Evolutionary conservation across 2,888 invertebrate genomes (phyloP).

Genomic region (Oegoconia quadripuncta): DNA sequence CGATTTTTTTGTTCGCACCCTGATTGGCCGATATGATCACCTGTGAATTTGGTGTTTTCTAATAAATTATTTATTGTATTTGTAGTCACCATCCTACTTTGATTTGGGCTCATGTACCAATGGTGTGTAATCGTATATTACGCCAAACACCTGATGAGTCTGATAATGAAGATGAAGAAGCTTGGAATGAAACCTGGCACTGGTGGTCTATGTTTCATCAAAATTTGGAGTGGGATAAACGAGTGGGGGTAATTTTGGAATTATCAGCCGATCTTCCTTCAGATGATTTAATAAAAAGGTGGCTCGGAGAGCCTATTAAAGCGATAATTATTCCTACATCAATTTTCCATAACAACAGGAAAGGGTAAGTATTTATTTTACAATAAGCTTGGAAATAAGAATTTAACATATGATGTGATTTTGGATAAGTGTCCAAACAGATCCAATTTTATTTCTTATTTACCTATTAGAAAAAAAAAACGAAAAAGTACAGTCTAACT

Average conservation of each 20-base stretch:
- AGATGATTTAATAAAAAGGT: conserved; percentile 84
- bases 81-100: conserved; percentile 66
- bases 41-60: neutral
- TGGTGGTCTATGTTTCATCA: conserved; percentile 90
- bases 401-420: no score
- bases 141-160: conserved; percentile 43
- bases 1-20: neutral
- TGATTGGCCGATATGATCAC: neutral
- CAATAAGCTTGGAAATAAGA: no score
- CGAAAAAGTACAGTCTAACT: no score
- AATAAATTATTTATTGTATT: conserved; percentile 18
- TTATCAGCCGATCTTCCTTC: conserved; percentile 89
- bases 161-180: conserved; percentile 58
- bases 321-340: conserved; percentile 89
- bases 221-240: conserved; percentile 71
- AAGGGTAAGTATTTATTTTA: conserved; percentile 83
- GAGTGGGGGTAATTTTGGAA: conserved; percentile 87
- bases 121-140: conserved; percentile 63
- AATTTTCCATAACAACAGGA: conserved; percentile 92
- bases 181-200: conserved; percentile 84
- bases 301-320: conserved; percentile 97
- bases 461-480: no score
- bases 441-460: no score
- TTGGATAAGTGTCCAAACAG: no score
- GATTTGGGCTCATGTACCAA: conserved; percentile 85